Base-by-base conservation (phyloP, 2,113 vertebrate genomes). In the Gadus chalcogrammus region DNA sequence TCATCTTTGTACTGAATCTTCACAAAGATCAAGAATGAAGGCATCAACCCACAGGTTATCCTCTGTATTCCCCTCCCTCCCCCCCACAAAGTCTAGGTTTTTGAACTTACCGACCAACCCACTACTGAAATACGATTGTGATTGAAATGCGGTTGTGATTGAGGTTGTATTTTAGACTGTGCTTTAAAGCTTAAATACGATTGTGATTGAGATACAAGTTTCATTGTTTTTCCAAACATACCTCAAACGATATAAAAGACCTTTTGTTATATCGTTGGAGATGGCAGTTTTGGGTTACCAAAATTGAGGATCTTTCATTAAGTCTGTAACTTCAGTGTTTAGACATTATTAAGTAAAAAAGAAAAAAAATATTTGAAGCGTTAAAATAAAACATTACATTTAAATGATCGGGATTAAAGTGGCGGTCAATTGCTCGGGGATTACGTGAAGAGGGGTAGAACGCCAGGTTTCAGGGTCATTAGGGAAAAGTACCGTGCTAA, bases 1-100 rank as follows among this genome's bases (percentile, higher is more conserved):
- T 94, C 95, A 83, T 97, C 97, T 93, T 98, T 99, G 87, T 98
- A 98, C 61, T 94, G 92, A 92, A 98, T 95, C 96, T 99, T 95
- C 78, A 73, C 20, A 35, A 35, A 35, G 31, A 35, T 35, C 31
- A 74, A 5, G 62, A 27, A 71, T 0, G 59, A 69, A 35, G 31
- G 31, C 31, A 35, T 35, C 31, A 35, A 35, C 31, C 31, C 61
- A 75, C 27, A 5, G 68, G 69, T 80, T 77, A 82, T 65, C 60
- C 20, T 72, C 31, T 5, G 31, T 35, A 35, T 35, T 7, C 31
- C 31, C 31, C 31, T 7, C 31, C 28, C 31, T 7, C 2, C 31
- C 31, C 31, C 31, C 31, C 31, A 24, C 31, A 35, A 35, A 35
- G 31, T 35, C 6, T 4, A 35, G 4, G 31, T 35, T 35, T 35